Conservation (phyloP, 1,140 invertebrate species). For the Drosophila aff. region DNA sequence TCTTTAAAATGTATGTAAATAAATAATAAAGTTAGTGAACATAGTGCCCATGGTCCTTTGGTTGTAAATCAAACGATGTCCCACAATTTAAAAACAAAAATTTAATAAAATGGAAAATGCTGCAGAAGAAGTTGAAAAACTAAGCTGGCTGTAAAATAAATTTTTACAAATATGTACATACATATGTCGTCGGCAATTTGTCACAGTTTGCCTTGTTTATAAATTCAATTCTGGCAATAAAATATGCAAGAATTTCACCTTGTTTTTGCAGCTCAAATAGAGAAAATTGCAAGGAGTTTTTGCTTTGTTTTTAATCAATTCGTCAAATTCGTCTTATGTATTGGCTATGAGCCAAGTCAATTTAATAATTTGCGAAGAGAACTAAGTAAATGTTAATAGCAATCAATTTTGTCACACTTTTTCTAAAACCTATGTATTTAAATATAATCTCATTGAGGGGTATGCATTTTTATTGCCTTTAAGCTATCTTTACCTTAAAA, state of each 20-base stretch:
- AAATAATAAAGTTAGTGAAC: slow-evolving; percentile 13
- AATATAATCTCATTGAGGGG: slow-evolving; percentile 5
- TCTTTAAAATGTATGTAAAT: slow-evolving; percentile 8
- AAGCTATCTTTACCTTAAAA: not conserved
- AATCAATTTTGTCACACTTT: not conserved
- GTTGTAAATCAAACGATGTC: slow-evolving; percentile 53
- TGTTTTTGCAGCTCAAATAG: slow-evolving; percentile 4
- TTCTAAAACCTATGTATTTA: not conserved
- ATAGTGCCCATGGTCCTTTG: not conserved
- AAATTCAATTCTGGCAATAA: slow-evolving; percentile 11
- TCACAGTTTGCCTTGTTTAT: slow-evolving; percentile 18
- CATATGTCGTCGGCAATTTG: slow-evolving; percentile 9
- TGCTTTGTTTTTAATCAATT: not conserved
- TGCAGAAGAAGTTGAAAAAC: slow-evolving; percentile 9
- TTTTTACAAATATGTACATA: slow-evolving; percentile 19
- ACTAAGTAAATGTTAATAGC: not conserved
- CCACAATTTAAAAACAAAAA: slow-evolving; percentile 29
- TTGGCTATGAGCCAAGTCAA: not conserved
- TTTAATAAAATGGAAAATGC: slow-evolving; percentile 32
- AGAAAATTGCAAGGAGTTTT: not conserved
- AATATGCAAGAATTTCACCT: not conserved
- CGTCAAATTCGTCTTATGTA: not conserved
- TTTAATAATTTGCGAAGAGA: not conserved
- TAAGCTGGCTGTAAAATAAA: slow-evolving; percentile 23
- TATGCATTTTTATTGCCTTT: not conserved